phyloP scores from a whole-genome alignment of 2,113 vertebrate genomes.

The Gavia stellata region DNA sequence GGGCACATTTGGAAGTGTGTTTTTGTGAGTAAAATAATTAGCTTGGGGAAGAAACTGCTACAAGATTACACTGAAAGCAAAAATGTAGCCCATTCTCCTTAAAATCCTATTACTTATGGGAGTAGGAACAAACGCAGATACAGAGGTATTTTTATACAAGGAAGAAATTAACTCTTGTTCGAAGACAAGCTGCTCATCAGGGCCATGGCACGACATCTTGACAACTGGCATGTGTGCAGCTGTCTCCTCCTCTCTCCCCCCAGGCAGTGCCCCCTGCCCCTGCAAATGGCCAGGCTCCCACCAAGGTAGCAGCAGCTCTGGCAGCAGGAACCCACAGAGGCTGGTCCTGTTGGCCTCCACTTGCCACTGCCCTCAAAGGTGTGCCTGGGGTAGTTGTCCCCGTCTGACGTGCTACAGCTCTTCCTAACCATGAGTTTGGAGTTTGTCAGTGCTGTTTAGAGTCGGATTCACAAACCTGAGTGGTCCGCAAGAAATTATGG shows the following conservation, averaged over 20 bases:
- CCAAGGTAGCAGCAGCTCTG: fast-evolving
- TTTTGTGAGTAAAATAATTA: background rate
- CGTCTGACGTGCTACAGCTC: background rate
- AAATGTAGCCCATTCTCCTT: background rate
- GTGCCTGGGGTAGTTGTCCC: background rate
- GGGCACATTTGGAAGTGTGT: background rate
- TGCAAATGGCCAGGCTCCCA: background rate
- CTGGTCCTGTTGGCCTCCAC: background rate
- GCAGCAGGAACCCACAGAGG: fast-evolving
- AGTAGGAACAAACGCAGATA: background rate
- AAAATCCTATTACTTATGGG: fast-evolving
- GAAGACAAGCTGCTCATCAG: background rate
- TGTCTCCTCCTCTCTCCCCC: background rate
- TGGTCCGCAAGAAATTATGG: background rate
- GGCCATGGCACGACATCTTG: background rate
- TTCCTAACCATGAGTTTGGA: background rate
- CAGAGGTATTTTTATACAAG: background rate
- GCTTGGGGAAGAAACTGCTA: background rate
- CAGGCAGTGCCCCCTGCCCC: background rate
- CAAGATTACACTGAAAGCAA: background rate
- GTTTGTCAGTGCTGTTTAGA: background rate
- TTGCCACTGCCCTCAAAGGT: background rate
- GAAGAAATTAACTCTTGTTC: background rate
- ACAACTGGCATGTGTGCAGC: fast-evolving
- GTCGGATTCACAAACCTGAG: background rate